Conservation (phyloP, 2,888 invertebrate species). For the Eupithecia vulgata region DNA sequence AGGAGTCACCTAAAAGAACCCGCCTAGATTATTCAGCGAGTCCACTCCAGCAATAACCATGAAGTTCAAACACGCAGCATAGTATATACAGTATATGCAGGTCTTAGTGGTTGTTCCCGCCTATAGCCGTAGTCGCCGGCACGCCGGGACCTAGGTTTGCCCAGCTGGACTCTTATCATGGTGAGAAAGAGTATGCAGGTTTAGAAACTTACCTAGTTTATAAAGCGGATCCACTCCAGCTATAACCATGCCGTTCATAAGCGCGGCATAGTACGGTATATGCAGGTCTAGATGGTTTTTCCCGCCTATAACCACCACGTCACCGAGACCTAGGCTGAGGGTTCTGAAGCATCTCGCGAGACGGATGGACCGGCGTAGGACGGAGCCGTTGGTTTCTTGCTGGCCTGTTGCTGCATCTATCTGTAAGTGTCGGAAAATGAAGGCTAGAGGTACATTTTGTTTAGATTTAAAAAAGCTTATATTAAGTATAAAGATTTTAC, state of each 20-base stretch:
- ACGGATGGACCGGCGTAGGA: conserved; percentile 58
- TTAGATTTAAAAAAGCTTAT: no score
- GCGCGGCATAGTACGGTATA: conserved; percentile 67
- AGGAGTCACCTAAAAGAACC: conserved; percentile 40
- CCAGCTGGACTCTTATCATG: no score
- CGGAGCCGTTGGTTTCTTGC: conserved; percentile 62
- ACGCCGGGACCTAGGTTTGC: no score
- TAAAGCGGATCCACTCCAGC: conserved; percentile 68
- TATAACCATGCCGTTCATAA: conserved; percentile 65
- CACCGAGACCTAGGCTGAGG: conserved; percentile 62
- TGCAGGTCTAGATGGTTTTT: conserved; percentile 67
- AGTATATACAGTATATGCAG: conserved; percentile 67
- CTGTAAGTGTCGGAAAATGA: conserved; percentile 45
- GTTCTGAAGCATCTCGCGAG: conserved; percentile 60
- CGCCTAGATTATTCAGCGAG: conserved; percentile 67
- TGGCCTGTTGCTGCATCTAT: conserved; percentile 71
- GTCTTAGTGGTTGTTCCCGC: conserved; percentile 68
- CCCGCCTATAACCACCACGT: conserved; percentile 66
- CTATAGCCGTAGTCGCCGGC: no score
- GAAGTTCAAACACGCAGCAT: conserved; percentile 66
- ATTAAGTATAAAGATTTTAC: no score
- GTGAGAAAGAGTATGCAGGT: no score
- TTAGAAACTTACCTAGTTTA: conserved; percentile 59
- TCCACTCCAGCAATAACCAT: conserved; percentile 66
- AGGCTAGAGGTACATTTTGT: neutral